A percentile compares a stretch with the other conserved stretches of the same genome.
phyloP scores from a whole-genome alignment of 2,797 vertebrate species.

The Chelon labrosus region DNA sequence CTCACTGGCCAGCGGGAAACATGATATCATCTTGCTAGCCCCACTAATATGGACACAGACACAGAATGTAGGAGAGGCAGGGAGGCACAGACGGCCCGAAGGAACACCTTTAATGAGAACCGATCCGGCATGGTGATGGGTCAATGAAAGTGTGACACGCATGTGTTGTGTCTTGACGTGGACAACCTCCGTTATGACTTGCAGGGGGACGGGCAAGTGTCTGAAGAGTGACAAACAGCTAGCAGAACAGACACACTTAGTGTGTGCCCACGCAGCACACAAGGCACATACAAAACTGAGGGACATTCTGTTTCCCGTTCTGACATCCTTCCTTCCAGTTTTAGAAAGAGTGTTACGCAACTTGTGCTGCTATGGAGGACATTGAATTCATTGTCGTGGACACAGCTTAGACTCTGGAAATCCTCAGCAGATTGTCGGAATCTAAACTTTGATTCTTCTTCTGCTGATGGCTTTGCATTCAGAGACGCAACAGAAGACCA shows the following conservation, averaged over 20 bases:
- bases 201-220: constrained; percentile 3
- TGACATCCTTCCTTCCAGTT: constrained; percentile 10
- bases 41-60: constrained; percentile 54
- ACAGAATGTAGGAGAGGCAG: constrained; percentile 22
- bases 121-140: constrained; percentile 40
- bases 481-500: background rate
- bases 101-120: constrained; percentile 46
- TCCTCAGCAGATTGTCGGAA: background rate
- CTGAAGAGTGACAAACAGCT: constrained; percentile 23
- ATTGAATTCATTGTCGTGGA: constrained; percentile 9
- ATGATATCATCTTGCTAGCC: constrained; percentile 75
- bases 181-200: constrained; percentile 5
- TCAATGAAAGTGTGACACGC: constrained; percentile 17
- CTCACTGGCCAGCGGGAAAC: constrained; percentile 72
- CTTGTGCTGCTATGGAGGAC: constrained; percentile 6
- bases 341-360: constrained; percentile 11
- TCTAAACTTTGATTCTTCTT: background rate
- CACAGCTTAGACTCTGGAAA: background rate
- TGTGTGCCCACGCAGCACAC: constrained; percentile 2
- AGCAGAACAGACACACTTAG: background rate
- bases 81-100: constrained; percentile 20
- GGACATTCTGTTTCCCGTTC: constrained; percentile 22
- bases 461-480: background rate
- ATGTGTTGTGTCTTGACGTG: constrained; percentile 17
- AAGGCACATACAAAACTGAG: background rate